These are phyloP conservation scores for Monochamus saltuarius DNA, from an alignment of 1,140 invertebrate genomes.

Conservation along the genomic window DNA sequence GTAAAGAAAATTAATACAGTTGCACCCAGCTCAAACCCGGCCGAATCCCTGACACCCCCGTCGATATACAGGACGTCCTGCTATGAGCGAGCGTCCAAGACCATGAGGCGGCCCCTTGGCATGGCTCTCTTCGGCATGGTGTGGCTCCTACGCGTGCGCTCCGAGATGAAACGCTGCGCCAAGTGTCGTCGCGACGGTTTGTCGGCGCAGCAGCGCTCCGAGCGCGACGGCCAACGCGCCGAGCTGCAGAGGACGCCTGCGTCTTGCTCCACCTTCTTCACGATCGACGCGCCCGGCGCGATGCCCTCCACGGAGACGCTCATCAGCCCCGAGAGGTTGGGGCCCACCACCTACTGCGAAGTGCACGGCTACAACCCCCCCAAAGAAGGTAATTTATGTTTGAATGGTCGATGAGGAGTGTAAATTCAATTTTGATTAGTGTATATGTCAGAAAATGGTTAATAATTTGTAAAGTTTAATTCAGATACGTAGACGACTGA, in stretches of 20 bases:
- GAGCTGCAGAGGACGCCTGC: conserved; percentile 52
- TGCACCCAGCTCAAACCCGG: background rate
- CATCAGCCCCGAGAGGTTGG: conserved; percentile 39
- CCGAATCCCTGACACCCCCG: background rate
- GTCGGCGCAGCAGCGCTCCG: conserved; percentile 44
- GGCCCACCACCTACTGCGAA: conserved; percentile 59
- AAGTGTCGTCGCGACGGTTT: conserved; percentile 64
- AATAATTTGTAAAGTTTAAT: background rate
- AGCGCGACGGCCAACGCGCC: conserved; percentile 28
- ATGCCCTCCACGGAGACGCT: conserved; percentile 21
- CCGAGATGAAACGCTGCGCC: conserved; percentile 70
- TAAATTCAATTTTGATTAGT: too few relatives aligned
- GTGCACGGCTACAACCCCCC: conserved; percentile 61
- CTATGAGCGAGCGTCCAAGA: conserved; percentile 32
- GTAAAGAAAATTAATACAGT: background rate
- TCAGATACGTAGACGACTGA: too few relatives aligned
- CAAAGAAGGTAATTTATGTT: conserved; percentile 57
- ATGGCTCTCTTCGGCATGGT: conserved; percentile 85
- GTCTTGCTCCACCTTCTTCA: conserved; percentile 55
- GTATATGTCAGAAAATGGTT: too few relatives aligned
- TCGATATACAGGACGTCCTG: conserved; percentile 10
- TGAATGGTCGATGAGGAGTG: too few relatives aligned
- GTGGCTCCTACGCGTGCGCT: conserved; percentile 75
- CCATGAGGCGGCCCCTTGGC: conserved; percentile 43
- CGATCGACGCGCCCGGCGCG: conserved; percentile 54